These are phyloP conservation scores for Sialis lutaria DNA, from an alignment of 2,888 invertebrate genomes.

Conservation along the genomic window DNA sequence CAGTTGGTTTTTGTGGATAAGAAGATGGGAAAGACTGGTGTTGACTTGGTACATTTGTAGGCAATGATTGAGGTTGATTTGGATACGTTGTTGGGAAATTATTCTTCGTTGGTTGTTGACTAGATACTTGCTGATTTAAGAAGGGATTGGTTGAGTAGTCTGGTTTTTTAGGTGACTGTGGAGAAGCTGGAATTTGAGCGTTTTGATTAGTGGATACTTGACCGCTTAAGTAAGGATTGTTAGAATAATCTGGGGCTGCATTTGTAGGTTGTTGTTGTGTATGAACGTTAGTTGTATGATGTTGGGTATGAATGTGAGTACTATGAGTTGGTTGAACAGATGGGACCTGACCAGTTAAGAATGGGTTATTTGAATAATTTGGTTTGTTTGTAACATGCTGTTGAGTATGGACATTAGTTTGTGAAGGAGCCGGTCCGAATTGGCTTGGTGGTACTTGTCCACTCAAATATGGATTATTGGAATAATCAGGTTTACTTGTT, in stretches of 20 bases:
- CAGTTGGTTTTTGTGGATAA: background rate
- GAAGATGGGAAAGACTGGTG: constrained; percentile 1
- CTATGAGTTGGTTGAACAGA: background rate
- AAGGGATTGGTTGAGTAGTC: too few relatives aligned
- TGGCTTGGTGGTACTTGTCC: constrained; percentile 9
- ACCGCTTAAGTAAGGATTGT: constrained; percentile 1
- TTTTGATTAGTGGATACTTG: background rate
- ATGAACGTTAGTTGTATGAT: background rate
- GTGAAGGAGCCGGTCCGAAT: background rate
- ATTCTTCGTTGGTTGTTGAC: constrained; percentile 14
- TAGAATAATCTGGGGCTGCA: background rate
- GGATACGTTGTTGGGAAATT: background rate
- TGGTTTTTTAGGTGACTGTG: background rate
- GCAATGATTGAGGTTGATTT: background rate
- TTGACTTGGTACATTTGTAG: background rate
- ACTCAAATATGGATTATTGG: constrained; percentile 18
- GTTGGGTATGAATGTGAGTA: background rate
- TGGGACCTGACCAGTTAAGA: background rate
- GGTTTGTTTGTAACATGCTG: background rate
- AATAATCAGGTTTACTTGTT: too few relatives aligned
- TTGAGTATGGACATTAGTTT: constrained; percentile 3
- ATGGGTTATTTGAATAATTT: background rate
- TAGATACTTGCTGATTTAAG: background rate
- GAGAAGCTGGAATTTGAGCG: background rate
- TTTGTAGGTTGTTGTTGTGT: constrained; percentile 2